Evolutionary conservation across 1,140 invertebrate species (phyloP), one percentile per base, ranked within the genome.

Genomic region (Drosophila navojoa): DNA sequence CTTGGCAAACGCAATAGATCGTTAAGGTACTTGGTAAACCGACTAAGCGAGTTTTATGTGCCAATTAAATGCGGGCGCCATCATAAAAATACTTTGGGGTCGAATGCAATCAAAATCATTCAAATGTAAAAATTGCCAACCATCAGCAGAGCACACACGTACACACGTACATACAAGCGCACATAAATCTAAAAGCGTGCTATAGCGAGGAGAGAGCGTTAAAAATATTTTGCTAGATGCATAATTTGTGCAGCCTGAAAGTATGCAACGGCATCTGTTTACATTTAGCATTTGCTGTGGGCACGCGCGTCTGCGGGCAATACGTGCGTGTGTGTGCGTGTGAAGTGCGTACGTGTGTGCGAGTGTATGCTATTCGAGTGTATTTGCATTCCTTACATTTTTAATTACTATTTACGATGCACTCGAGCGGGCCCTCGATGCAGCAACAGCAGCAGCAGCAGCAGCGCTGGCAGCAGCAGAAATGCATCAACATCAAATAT

Each of bases 401-500:
- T 87, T 89, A 87, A 87, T 87, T 87, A 87, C 82, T 87, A 82
- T 87, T 87, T 87, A 79, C 82, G 62, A 77, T 68, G 82, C 82
- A 82, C 84, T 85, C 81, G 66, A 79, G 81, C 74, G 57, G 10
- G 35, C 77, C 66, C 77, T 76, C 50, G 42, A 32, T 74, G 60
- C 72, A 69, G 50, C 64, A 73, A 2, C 19, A 22, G 1, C 19
- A 22, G 19, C 19, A 22, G 19, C 19, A 22, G 19, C 19, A 22
- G 19, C 19, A 22, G 19, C 19, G 19, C 19, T 22, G 19, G 52
- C 64, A 72, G 53, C 66, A 66, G 25, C 76, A 63, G 64, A 59
- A 74, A 63, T 70, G 71, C 75, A 77, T 74, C 54, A 73, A 67
- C 61, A 76, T 61, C 53, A 74, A 77, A 74, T 66, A 63, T 69